These are phyloP conservation scores for Macropus fuliginosus DNA, from an alignment of 2,797 vertebrate genomes.

Conservation along the genomic window DNA sequence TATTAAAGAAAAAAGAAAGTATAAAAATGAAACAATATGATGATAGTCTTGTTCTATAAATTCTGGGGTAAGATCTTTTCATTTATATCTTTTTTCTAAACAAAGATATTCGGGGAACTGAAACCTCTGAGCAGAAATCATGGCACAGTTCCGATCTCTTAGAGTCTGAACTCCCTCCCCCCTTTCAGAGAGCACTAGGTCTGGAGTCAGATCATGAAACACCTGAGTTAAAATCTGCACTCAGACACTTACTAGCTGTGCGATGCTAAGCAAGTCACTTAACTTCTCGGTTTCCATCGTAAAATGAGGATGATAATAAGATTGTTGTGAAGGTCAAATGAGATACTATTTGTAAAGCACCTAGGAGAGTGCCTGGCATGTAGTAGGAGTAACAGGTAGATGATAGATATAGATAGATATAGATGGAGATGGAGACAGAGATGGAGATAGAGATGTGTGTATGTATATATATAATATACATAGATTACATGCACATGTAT, in stretches of 20 bases:
- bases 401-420: fast-evolving
- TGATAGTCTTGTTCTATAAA: background rate
- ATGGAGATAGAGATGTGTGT: too few relatives aligned
- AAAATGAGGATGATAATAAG: background rate
- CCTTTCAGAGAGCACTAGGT: background rate
- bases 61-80: background rate
- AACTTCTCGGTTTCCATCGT: background rate
- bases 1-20: background rate
- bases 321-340: background rate
- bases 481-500: too few relatives aligned
- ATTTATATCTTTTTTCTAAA: background rate
- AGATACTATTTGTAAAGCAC: background rate
- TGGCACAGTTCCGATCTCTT: background rate
- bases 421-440: too few relatives aligned
- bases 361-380: background rate
- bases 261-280: background rate
- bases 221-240: background rate
- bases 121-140: background rate
- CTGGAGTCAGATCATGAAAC: background rate
- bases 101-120: background rate
- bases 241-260: background rate
- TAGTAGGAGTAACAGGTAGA: background rate
- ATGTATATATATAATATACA: too few relatives aligned
- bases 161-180: background rate
- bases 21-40: background rate